These are phyloP conservation scores for Siderastrea radians DNA, from an alignment of 92 coral and sea anemone genomes.

Conservation along the genomic window DNA sequence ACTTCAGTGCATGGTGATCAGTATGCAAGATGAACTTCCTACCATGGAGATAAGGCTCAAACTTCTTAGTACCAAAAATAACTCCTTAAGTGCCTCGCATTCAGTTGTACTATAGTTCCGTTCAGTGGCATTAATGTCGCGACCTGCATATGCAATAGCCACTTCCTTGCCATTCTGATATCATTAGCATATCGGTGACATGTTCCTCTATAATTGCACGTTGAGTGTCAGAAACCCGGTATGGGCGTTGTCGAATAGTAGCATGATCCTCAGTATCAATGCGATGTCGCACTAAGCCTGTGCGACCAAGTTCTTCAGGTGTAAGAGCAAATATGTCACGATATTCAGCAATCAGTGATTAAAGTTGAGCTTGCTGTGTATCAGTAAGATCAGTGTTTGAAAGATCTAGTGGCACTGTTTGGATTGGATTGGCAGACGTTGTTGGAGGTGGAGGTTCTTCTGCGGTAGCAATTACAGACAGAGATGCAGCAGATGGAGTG, in stretches of 20 bases:
- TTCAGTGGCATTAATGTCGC: slow-evolving; percentile 53
- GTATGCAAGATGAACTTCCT: slow-evolving; percentile 58
- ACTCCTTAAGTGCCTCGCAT: slow-evolving; percentile 64
- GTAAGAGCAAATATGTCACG: slow-evolving; percentile 47
- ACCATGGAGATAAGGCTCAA: slow-evolving; percentile 54
- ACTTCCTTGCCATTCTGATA: slow-evolving; percentile 50
- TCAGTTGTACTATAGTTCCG: slow-evolving; percentile 63
- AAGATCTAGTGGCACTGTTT: slow-evolving; percentile 40
- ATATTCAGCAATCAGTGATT: slow-evolving; percentile 10
- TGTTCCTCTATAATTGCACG: slow-evolving; percentile 44
- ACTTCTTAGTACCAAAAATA: slow-evolving; percentile 48
- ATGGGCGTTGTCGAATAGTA: slow-evolving; percentile 68
- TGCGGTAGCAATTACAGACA: slow-evolving; percentile 22
- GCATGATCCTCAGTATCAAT: slow-evolving; percentile 52
- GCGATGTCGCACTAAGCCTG: slow-evolving; percentile 59
- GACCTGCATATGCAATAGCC: slow-evolving; percentile 62
- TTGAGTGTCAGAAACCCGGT: slow-evolving; percentile 67
- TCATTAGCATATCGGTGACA: no score
- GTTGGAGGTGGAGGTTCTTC: neutral
- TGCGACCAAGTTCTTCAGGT: slow-evolving; percentile 69
- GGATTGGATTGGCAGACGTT: neutral
- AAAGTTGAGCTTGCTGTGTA: slow-evolving; percentile 34
- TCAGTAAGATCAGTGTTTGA: slow-evolving; percentile 28
- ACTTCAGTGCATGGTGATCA: slow-evolving; percentile 61
- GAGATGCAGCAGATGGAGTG: slow-evolving; percentile 14